A percentile compares a stretch with the other conserved stretches of the same genome.
Conservation (phyloP, 2,113 vertebrate species). For the Synodontis membranacea region DNA sequence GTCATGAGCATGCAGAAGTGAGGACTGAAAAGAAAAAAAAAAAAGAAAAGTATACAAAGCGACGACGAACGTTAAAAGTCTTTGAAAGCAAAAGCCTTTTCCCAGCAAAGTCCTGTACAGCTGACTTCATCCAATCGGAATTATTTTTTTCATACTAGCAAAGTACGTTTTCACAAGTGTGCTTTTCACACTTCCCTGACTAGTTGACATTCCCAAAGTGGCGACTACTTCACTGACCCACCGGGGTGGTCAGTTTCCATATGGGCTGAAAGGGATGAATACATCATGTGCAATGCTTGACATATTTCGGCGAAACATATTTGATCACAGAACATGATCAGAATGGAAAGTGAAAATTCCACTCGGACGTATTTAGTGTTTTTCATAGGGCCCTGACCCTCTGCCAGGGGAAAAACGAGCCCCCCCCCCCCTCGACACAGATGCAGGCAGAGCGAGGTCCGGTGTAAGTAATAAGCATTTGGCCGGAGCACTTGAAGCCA, state of each 20-base stretch:
- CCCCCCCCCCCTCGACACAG: slow-evolving; percentile 7
- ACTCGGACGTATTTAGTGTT: slow-evolving; percentile 28
- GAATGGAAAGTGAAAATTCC: slow-evolving; percentile 23
- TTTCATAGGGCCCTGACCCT: slow-evolving; percentile 29
- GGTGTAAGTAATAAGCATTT: slow-evolving; percentile 45
- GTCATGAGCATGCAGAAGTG: not conserved
- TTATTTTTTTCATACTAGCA: not conserved
- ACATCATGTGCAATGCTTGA: slow-evolving; percentile 41
- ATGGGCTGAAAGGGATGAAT: not conserved
- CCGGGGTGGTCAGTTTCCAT: not conserved
- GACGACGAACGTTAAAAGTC: not conserved
- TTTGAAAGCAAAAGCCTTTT: not conserved
- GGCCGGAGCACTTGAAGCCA: slow-evolving; percentile 40
- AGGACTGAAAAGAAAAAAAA: not conserved
- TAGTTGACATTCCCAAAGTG: not conserved
- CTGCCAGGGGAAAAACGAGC: slow-evolving; percentile 39
- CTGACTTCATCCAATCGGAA: not conserved
- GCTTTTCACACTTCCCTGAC: not conserved
- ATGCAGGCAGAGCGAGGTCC: slow-evolving; percentile 43
- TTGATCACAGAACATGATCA: slow-evolving; percentile 45
- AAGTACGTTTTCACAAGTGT: not conserved
- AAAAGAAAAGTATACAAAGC: not conserved
- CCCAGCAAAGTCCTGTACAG: not conserved
- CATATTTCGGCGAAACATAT: slow-evolving; percentile 60
- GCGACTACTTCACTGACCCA: not conserved